Evolutionary conservation across 2,113 vertebrate genomes (phyloP), one percentile per base, ranked within the genome.

Genomic region (Mesoclemmys tuberculata): DNA sequence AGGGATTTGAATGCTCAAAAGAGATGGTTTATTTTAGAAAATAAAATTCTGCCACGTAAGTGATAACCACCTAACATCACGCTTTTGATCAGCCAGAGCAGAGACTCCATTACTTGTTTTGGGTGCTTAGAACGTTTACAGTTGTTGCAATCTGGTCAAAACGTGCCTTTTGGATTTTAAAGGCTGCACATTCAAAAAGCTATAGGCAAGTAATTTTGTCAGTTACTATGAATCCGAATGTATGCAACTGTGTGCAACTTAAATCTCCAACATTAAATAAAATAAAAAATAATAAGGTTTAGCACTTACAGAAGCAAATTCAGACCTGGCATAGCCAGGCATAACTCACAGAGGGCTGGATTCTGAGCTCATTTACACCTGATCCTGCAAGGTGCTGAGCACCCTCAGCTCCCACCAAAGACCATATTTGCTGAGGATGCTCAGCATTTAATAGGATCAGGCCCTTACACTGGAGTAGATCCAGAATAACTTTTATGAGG

Each of bases 11-110:
- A 82, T 0, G 1, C 56, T 58, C 0, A 1, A 27, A 31, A 35
- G 38, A 78, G 48, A 48, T 48, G 29, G 84, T 29, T 82, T 96
- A 54, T 89, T 97, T 96, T 91, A 85, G 88, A 87, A 97, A 93
- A 97, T 96, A 92, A 96, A 97, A 93, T 88, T 54, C 68, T 87
- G 92, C 95, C 88, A 94, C 92, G 90, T 93, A 86, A 89, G 85
- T 80, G 83, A 84, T 93, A 96, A 97, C 96, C 68, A 31, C 7
- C 54, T 74, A 27, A 84, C 41, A 51, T 77, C 27, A 27, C 5
- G 18, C 54, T 64, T 61, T 92, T 85, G 86, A 94, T 96, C 84
- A 85, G 80, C 5, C 26, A 68, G 71, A 82, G 54, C 24, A 97
- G 87, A 90, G 87, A 90, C n/a, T 55, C 85, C 71, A 49, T 95